A percentile compares a stretch with the other conserved stretches of the same genome.
phyloP scores from a whole-genome alignment of 2,797 vertebrate genomes.

The Dromococcyx pavoninus region DNA sequence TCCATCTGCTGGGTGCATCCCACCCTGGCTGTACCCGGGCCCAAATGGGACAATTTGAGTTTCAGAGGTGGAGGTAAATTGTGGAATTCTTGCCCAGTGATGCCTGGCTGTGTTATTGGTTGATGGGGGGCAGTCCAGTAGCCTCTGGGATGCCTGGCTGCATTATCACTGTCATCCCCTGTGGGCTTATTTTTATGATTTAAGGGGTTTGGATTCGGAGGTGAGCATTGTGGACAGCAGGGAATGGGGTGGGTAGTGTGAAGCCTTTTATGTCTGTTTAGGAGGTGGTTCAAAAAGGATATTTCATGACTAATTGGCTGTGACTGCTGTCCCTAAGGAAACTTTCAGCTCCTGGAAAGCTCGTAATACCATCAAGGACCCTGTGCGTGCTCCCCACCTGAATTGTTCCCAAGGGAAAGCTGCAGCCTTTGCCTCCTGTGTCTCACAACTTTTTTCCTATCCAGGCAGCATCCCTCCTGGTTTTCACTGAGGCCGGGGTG shows the following conservation, averaged over 20 bases:
- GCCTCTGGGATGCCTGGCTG: no score
- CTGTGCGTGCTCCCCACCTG: neutral
- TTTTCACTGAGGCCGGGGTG: slow-evolving; percentile 71
- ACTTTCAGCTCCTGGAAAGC: neutral
- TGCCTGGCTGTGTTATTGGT: neutral
- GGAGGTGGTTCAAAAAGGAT: neutral
- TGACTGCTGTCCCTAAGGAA: neutral
- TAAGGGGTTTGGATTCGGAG: neutral
- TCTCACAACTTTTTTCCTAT: slow-evolving; percentile 62
- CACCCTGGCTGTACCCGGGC: neutral
- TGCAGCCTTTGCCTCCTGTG: neutral
- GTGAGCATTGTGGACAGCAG: rapidly evolving
- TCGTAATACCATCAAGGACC: neutral
- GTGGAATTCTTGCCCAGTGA: neutral
- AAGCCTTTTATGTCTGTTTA: neutral
- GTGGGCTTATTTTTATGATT: rapidly evolving
- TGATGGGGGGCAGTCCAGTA: neutral
- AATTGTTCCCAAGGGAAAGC: neutral
- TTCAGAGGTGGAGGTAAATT: neutral
- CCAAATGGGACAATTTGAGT: neutral
- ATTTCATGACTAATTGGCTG: neutral
- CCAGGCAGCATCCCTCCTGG: slow-evolving; percentile 59
- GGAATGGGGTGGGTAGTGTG: neutral
- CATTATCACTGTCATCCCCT: neutral
- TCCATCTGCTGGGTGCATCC: rapidly evolving